Evolutionary conservation across 1,140 invertebrate genomes (phyloP).

Genomic region (Batillaria attramentaria): DNA sequence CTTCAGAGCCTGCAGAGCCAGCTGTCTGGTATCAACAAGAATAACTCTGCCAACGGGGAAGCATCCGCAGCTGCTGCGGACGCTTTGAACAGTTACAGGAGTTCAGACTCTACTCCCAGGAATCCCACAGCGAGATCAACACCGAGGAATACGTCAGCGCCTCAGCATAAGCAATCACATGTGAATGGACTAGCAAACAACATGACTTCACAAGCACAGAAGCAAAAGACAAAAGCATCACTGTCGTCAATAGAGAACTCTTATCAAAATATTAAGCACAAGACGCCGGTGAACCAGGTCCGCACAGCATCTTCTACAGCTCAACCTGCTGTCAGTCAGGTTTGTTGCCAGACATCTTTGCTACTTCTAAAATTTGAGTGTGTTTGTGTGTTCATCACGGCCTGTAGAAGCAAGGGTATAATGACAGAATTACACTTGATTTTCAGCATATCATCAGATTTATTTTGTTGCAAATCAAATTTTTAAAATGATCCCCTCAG

Average conservation of each 20-base stretch:
- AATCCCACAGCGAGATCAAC: neutral
- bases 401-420: no score
- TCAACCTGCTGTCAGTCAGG: slow-evolving; percentile 31
- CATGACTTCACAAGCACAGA: slow-evolving; percentile 62
- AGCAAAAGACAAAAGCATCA: slow-evolving; percentile 61
- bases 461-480: no score
- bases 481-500: no score
- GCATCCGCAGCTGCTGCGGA: slow-evolving; percentile 1
- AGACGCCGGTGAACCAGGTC: slow-evolving; percentile 69
- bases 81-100: slow-evolving; percentile 33
- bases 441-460: no score
- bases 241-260: slow-evolving; percentile 69
- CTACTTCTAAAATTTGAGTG: no score
- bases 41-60: slow-evolving; percentile 18
- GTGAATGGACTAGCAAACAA: slow-evolving; percentile 65
- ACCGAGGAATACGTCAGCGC: neutral
- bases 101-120: slow-evolving; percentile 25
- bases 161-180: slow-evolving; percentile 2
- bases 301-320: slow-evolving; percentile 30
- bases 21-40: slow-evolving; percentile 39
- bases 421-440: no score
- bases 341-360: no score
- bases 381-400: neutral
- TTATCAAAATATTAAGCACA: slow-evolving; percentile 71
- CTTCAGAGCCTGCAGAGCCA: slow-evolving; percentile 46